Conservation (phyloP, 2,797 vertebrate species). For the Propithecus deckenii region DNA sequence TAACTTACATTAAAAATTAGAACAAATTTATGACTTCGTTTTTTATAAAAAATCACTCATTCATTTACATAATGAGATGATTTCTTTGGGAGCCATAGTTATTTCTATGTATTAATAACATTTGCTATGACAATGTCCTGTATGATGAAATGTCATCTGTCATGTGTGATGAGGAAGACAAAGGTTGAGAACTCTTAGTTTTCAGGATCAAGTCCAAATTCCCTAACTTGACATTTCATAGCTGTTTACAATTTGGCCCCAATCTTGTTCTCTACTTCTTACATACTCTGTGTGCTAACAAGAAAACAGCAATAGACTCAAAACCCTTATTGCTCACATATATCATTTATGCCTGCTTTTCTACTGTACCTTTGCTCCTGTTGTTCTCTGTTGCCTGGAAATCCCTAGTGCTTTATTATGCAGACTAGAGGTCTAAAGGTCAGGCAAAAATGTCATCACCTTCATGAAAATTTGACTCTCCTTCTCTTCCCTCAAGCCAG, state of each 20-base stretch:
- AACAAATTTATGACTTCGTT: background rate
- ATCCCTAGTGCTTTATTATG: background rate
- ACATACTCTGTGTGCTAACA: background rate
- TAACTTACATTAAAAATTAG: background rate
- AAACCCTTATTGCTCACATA: background rate
- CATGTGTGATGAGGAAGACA: background rate
- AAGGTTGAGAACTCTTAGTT: background rate
- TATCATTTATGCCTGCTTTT: background rate
- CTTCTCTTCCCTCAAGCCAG: background rate
- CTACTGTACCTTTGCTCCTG: background rate
- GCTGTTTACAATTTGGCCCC: background rate
- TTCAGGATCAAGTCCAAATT: background rate
- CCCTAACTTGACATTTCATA: background rate
- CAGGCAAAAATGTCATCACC: background rate
- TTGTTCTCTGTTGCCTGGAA: background rate
- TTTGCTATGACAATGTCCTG: background rate
- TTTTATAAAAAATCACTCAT: background rate
- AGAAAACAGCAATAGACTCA: background rate
- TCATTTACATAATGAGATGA: background rate
- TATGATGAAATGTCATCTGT: background rate
- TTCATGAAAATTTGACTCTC: background rate
- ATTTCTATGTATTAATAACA: background rate
- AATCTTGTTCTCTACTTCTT: background rate
- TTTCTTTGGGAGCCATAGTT: background rate
- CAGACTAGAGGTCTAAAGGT: background rate